Base-by-base conservation (phyloP, 2,888 invertebrate genomes). In the Nomada ruficornis region DNA sequence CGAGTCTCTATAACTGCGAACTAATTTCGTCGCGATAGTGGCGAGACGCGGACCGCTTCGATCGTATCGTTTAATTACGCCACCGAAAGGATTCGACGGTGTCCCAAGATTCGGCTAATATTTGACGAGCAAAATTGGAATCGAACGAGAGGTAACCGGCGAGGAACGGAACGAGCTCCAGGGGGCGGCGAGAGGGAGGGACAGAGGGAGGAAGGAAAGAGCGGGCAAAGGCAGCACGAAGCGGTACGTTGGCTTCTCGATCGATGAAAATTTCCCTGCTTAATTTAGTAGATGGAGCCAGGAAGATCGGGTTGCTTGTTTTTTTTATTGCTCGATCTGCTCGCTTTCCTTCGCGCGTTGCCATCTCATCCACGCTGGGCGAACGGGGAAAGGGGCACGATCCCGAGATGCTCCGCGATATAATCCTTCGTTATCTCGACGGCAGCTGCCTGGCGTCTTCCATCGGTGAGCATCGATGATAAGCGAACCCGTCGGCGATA, bases 231-330 rank as follows among this genome's bases (percentile, higher is more conserved):
- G 36, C 36, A 36, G 36, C 9, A 18, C 29, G 36, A 52, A 29
- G 26, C 23, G 50, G 44, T 13, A 54, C 68, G 78, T 72, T 63
- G 42, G 62, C 50, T 42, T 2, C 29, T 42, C 23, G 63, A 65
- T 85, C 87, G 83, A 81, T 80, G 62, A 70, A 80, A 83, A 85
- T 87, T 79, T 75, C 47, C 71, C 47, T 63, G 55, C 70, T 83
- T 85, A 77, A 87, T 87, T 83, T 69, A 18, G 67, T 44, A 47
- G 63, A 85, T 70, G 26, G 77, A 83, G 72, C 26, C 18, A 55
- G 20, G 54, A 15, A 57, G 47, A 75, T 63, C 7, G 55, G n/a
- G 50, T 52, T 20, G 57, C 47, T 26, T 36, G 44, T 57, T 82
- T 75, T 71, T 15, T 62, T 62, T 50, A 11, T 50, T 13, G 23